Percentiles rank a stretch among this genome's conserved stretches.
These are phyloP conservation scores for Apostichopus parvimensis DNA, from an alignment of 35 echinoderm and acorn worm genomes.

Conservation along the genomic window DNA sequence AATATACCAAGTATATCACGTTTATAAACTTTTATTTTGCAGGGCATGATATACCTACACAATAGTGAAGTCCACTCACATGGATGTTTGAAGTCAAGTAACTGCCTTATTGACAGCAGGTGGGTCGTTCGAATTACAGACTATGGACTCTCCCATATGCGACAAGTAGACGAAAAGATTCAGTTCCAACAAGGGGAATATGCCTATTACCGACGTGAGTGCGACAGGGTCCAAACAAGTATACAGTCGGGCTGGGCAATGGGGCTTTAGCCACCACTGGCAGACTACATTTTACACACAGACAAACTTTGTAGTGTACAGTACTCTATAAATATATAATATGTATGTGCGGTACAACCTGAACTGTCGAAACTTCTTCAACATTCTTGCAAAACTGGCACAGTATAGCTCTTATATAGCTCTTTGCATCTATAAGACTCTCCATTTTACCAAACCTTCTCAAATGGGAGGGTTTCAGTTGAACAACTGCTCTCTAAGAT, in stretches of 20 bases:
- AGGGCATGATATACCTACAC: slow-evolving; percentile 93
- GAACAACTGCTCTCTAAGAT: too few relatives aligned
- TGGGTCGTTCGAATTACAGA: slow-evolving; percentile 89
- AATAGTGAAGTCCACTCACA: slow-evolving; percentile 84
- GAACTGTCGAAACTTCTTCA: too few relatives aligned
- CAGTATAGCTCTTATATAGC: too few relatives aligned
- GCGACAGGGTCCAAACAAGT: neutral
- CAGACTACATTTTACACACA: too few relatives aligned
- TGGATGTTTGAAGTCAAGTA: slow-evolving; percentile 87
- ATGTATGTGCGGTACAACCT: too few relatives aligned
- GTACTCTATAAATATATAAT: too few relatives aligned
- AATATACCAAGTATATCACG: neutral
- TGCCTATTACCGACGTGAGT: slow-evolving; percentile 79
- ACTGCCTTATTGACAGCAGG: slow-evolving; percentile 92
- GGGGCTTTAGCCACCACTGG: too few relatives aligned
- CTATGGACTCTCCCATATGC: slow-evolving; percentile 80
- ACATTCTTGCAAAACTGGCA: too few relatives aligned
- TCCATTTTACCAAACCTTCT: too few relatives aligned
- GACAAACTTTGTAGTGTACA: too few relatives aligned
- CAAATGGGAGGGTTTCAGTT: too few relatives aligned
- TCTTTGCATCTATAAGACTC: neutral
- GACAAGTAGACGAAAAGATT: slow-evolving; percentile 42
- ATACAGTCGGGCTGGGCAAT: too few relatives aligned
- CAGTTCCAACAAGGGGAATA: slow-evolving; percentile 57
- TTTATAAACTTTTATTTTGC: neutral